Evolutionary conservation across 2,113 vertebrate genomes (phyloP).

Genomic region (Heteronetta atricapilla): DNA sequence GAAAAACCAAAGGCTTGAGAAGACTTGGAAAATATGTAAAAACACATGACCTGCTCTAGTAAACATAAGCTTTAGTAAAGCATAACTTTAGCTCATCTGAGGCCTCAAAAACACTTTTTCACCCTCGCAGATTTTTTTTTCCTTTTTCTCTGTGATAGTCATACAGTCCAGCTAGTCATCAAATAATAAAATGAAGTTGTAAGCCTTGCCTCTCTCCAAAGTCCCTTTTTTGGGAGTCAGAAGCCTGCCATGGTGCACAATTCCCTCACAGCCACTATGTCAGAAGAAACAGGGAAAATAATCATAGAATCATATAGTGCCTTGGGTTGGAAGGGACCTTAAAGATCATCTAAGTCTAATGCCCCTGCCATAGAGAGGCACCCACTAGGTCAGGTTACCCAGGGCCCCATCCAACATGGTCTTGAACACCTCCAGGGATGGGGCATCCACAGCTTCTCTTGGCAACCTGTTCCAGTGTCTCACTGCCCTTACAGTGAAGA

Average conservation of each 20-base stretch:
- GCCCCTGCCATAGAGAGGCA: no score
- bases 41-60: background rate
- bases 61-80: background rate
- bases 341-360: no score
- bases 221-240: background rate
- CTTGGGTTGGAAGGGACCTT: no score
- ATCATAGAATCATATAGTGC: no score
- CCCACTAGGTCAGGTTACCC: no score
- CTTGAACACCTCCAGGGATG: no score
- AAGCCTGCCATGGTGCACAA: background rate
- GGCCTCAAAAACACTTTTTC: background rate
- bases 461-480: no score
- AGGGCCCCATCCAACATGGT: no score
- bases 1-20: background rate
- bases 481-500: no score
- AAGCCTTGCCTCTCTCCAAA: background rate
- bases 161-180: background rate
- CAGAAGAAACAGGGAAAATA: background rate
- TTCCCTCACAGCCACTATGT: background rate
- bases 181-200: background rate
- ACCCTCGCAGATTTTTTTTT: background rate
- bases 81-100: background rate
- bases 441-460: no score
- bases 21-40: background rate
- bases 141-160: background rate